Evolutionary conservation across 2,888 invertebrate genomes (phyloP), one percentile per base, ranked within the genome.

Genomic region (Dinocampus coccinellae): DNA sequence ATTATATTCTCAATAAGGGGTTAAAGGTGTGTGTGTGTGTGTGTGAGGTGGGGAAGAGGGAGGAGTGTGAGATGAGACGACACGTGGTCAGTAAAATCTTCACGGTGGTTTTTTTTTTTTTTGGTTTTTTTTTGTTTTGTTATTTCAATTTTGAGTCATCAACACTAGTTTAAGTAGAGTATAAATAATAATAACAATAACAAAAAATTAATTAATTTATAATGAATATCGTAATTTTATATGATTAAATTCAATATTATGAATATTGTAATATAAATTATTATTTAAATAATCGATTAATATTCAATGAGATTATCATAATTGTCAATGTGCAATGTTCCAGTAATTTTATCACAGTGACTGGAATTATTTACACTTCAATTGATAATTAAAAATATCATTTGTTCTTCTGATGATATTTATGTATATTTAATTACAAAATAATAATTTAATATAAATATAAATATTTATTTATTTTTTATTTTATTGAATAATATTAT

Each of bases 301-400:
- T 79, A 80, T 81, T 81, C 80, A 62, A 77, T 78, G 77, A 72
- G 69, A 81, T 84, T 80, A 80, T 67, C 80, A 81, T 80, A 81
- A 81, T 73, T 79, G 71, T 70, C 68, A 73, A 73, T 53, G 47
- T 20, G 69, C 81, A 80, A 75, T 84, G 82, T 84, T 84, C 83
- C 83, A 80, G 82, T 81, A 81, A 81, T 79, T 63, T 80, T 79
- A 81, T 73, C 22, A 7, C 13, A 2, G 20, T 34, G 33, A 42
- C 26, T 39, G 39, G n/a, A n/a, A 39, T 69, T 69, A 69, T 79
- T 76, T 58, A 64, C 69, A 74, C 78, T 75, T 70, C 64, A 55
- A 22, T 34, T 26, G 53, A 52, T 26, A 26, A 42, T 34, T 2
- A 16, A 20, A n/a, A n/a, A 29, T 42, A 36, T 26, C 65, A 29